These are phyloP conservation scores for Raillietiella orientalis DNA, from an alignment of 2,888 invertebrate genomes.

Conservation along the genomic window DNA sequence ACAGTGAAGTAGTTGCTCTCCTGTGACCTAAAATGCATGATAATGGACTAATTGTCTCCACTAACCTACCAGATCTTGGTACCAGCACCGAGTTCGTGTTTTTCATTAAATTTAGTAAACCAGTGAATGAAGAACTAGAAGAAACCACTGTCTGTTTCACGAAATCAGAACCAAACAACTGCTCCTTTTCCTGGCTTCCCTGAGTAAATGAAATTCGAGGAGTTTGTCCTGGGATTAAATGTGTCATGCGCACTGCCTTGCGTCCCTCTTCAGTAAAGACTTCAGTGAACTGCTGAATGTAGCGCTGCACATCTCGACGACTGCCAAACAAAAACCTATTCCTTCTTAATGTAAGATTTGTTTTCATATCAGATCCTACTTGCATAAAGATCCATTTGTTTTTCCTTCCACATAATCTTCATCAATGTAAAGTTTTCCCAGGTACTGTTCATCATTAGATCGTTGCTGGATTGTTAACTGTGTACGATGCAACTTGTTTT, in stretches of 20 bases:
- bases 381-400: constrained; percentile 44
- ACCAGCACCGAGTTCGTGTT: too few relatives aligned
- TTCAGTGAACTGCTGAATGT: constrained; percentile 15
- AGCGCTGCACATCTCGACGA: constrained; percentile 10
- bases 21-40: too few relatives aligned
- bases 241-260: constrained; percentile 15
- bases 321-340: constrained; percentile 12
- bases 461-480: constrained; percentile 56
- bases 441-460: constrained; percentile 54
- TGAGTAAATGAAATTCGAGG: constrained; percentile 11
- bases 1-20: too few relatives aligned
- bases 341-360: constrained; percentile 7
- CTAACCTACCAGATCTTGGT: too few relatives aligned
- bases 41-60: too few relatives aligned
- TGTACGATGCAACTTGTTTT: constrained; percentile 39
- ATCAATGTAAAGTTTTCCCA: constrained; percentile 66
- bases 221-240: constrained; percentile 11
- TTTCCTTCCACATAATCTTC: constrained; percentile 36
- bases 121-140: too few relatives aligned
- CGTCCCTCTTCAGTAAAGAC: constrained; percentile 16
- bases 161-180: constrained; percentile 6
- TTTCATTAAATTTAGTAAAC: too few relatives aligned
- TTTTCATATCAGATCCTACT: constrained; percentile 15
- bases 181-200: constrained; percentile 13
- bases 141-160: constrained; percentile 6